phyloP scores from a whole-genome alignment of 2,888 invertebrate genomes.

The Melikaiella ostensackeni region DNA sequence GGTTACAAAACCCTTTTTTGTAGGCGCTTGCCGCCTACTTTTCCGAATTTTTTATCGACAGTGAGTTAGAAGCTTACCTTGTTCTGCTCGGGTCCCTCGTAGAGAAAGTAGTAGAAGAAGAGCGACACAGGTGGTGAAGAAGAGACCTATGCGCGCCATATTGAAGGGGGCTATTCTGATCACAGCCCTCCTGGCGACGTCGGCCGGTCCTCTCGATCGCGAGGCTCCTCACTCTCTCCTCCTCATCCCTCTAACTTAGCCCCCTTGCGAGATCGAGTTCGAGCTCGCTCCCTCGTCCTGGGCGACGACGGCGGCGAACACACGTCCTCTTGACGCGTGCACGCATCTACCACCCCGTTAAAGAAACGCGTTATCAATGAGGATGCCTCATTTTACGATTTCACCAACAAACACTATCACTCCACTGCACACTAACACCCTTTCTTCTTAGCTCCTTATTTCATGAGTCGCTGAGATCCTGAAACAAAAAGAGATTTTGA shows the following conservation, averaged over 20 bases:
- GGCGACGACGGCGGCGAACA: conserved; percentile 25
- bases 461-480: background rate
- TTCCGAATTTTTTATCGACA: background rate
- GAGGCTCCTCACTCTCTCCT: conserved; percentile 38
- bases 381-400: conserved; percentile 31
- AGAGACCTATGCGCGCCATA: conserved; percentile 30
- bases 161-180: conserved; percentile 37
- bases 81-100: conserved; percentile 19
- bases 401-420: conserved; percentile 33
- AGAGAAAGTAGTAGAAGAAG: conserved; percentile 21
- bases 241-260: conserved; percentile 30
- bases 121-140: conserved; percentile 33
- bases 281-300: conserved; percentile 33
- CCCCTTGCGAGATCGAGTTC: conserved; percentile 27
- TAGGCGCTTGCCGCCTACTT: too few relatives aligned
- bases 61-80: conserved; percentile 10
- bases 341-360: conserved; percentile 37
- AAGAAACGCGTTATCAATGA: conserved; percentile 30
- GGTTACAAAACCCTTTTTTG: too few relatives aligned
- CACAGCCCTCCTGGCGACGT: too few relatives aligned
- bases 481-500: conserved; percentile 3
- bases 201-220: conserved; percentile 36
- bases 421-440: conserved; percentile 13
- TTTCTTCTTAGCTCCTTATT: background rate
- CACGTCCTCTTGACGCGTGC: conserved; percentile 40